phyloP scores from a whole-genome alignment of 2,113 vertebrate species.

The Xenopus borealis region DNA sequence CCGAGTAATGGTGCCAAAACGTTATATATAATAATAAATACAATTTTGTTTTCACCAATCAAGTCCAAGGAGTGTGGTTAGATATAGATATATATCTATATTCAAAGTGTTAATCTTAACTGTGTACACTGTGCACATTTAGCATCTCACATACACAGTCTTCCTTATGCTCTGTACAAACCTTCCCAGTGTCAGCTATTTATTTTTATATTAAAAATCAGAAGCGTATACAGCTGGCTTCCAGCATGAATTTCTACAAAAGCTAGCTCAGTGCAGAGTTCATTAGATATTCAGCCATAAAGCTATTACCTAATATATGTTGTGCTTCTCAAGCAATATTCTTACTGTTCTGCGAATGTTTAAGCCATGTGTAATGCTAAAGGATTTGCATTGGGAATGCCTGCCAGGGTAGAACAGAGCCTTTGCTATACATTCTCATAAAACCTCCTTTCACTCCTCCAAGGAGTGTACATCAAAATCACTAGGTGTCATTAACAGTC shows the following conservation, averaged over 20 bases:
- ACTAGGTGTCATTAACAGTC: too few relatives aligned
- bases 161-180: conserved; percentile 7
- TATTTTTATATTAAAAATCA: conserved; percentile 5
- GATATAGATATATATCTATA: too few relatives aligned
- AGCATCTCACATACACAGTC: not conserved
- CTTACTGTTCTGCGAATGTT: conserved; percentile 6
- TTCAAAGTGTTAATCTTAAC: not conserved
- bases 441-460: not conserved
- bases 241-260: not conserved
- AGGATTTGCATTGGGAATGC: conserved; percentile 13
- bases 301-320: not conserved
- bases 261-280: not conserved
- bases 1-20: too few relatives aligned
- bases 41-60: too few relatives aligned
- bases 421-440: not conserved
- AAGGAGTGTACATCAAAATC: too few relatives aligned
- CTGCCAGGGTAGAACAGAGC: conserved; percentile 2
- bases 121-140: not conserved
- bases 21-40: too few relatives aligned
- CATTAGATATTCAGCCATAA: not conserved
- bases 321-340: not conserved
- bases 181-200: not conserved
- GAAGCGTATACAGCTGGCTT: not conserved
- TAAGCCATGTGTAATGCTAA: not conserved
- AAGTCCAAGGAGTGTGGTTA: too few relatives aligned